Evolutionary conservation across 2,888 invertebrate genomes (phyloP).

Genomic region (Cheilosia urbana): DNA sequence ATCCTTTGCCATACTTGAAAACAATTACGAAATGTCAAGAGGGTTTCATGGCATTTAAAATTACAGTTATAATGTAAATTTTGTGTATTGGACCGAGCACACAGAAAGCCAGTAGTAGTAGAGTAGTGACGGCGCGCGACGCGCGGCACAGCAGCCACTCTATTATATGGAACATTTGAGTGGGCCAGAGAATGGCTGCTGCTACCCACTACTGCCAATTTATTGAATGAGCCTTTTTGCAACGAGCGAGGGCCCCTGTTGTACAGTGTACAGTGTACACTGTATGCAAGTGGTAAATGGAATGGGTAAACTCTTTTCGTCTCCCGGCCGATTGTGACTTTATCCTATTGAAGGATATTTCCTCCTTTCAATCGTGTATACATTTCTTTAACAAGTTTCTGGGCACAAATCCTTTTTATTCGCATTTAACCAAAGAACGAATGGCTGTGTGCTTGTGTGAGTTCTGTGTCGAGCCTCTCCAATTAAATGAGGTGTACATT

Average conservation of each 20-base stretch:
- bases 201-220: slow-evolving; percentile 62
- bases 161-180: slow-evolving; percentile 12
- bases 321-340: slow-evolving; percentile 21
- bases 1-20: slow-evolving; percentile 76
- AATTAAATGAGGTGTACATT: slow-evolving; percentile 76
- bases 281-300: slow-evolving; percentile 12
- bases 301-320: slow-evolving; percentile 6
- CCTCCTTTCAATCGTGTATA: slow-evolving; percentile 47
- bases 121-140: slow-evolving; percentile 1
- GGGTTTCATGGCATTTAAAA: slow-evolving; percentile 75
- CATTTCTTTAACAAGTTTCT: slow-evolving; percentile 57
- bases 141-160: slow-evolving; percentile 12
- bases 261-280: slow-evolving; percentile 12
- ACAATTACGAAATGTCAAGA: slow-evolving; percentile 77
- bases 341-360: slow-evolving; percentile 31
- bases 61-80: slow-evolving; percentile 75
- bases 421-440: slow-evolving; percentile 37
- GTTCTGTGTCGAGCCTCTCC: slow-evolving; percentile 59
- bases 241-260: slow-evolving; percentile 31
- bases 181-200: background rate
- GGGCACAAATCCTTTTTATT: slow-evolving; percentile 59
- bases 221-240: slow-evolving; percentile 62
- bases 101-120: background rate
- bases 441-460: slow-evolving; percentile 21
- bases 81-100: slow-evolving; percentile 72